Base-by-base conservation (phyloP, 2,888 invertebrate species). In the Drosophila stalkeri region DNA sequence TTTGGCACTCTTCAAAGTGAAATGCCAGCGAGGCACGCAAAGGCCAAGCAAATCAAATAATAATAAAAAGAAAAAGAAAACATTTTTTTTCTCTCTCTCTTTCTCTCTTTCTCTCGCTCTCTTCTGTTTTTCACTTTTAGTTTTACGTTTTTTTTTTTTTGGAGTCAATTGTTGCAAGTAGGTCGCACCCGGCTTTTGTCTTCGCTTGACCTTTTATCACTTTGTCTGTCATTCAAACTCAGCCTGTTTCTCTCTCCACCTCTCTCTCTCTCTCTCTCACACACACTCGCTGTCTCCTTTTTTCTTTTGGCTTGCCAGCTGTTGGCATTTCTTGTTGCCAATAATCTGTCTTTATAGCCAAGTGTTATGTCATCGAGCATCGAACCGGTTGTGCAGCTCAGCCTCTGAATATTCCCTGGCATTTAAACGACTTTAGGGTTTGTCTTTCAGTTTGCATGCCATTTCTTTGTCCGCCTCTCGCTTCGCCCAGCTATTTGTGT, bases 311-410 rank as follows among this genome's bases (percentile, higher is more conserved):
- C 41, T 55, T 46, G 46, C 56, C 59, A 55, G 68, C 55, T 44
- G 60, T 33, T 39, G 47, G 47, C 47, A 55, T 71, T 72, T 61
- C 55, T 72, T 72, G 65, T 81, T 82, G 80, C 77, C 82, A 85
- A 82, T 87, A 87, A 84, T 82, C 76, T 83, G 74, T 75, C 74
- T 72, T 66, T 85, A 72, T 72, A 81, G 77, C 76, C 84, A 79
- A 62, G 77, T 78, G 86, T 88, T 88, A 88, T 87, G 82, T 89
- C 87, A 89, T 86, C 78, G 75, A 55, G 55, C 65, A 75, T 69
- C 72, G 77, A 79, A 89, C 86, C 81, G 89, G 87, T 87, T 82
- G 52, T 54, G 61, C 73, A 78, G 79, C 75, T 62, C 61, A 73
- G 77, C 64, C 71, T 43, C 47, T 71, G 68, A 74, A 69, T 69